Conservation (phyloP, 1,140 invertebrate genomes). For the Diplogasteroides magnus region DNA sequence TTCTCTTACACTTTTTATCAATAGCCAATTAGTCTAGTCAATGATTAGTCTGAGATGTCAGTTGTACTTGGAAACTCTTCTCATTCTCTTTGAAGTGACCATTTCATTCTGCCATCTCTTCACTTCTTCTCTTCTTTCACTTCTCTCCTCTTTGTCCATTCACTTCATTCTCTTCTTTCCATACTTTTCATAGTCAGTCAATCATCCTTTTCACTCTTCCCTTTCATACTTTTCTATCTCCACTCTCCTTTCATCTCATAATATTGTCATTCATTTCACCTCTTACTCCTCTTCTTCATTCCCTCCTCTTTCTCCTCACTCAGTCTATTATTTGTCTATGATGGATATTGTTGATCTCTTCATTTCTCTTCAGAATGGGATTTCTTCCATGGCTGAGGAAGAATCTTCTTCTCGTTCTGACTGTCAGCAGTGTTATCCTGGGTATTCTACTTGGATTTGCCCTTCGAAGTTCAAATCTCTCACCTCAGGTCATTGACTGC, state of each 20-base stretch:
- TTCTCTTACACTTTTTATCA: too few species aligned
- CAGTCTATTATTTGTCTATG: background rate
- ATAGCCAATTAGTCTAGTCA: too few species aligned
- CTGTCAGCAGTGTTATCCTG: slow-evolving; percentile 41
- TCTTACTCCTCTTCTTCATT: background rate
- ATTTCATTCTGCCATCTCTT: too few species aligned
- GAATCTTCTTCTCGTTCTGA: slow-evolving; percentile 45
- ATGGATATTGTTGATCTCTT: background rate
- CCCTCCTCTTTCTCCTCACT: background rate
- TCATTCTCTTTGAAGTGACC: too few species aligned
- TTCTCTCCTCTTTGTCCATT: background rate
- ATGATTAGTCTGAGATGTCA: too few species aligned
- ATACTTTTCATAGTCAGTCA: background rate
- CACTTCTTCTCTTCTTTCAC: background rate
- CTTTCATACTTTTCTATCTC: background rate
- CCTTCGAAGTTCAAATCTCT: slow-evolving; percentile 27
- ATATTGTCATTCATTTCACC: background rate
- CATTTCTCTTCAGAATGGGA: slow-evolving; percentile 15
- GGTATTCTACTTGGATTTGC: slow-evolving; percentile 46
- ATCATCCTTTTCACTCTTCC: background rate
- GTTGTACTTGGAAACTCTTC: too few species aligned
- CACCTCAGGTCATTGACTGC: slow-evolving; percentile 18
- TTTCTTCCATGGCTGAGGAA: slow-evolving; percentile 43
- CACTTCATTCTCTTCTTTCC: background rate
- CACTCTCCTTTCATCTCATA: background rate